phyloP scores from a whole-genome alignment of 2,113 vertebrate genomes.

The Dipodomys ordii region DNA sequence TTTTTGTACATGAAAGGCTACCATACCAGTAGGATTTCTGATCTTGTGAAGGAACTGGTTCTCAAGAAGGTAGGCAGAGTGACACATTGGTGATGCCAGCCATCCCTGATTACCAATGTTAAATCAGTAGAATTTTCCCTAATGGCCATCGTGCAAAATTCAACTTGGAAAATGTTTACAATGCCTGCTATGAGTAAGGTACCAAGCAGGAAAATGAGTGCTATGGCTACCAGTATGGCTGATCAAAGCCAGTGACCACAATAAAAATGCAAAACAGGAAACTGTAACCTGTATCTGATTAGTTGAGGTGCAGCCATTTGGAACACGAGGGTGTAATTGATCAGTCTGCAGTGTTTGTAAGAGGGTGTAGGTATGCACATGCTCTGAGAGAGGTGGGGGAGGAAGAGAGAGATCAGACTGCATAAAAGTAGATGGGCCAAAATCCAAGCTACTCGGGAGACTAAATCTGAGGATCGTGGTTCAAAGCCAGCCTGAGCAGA shows the following conservation, averaged over 20 bases:
- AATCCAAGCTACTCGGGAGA: too few species aligned
- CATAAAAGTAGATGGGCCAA: too few species aligned
- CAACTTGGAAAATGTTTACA: neutral
- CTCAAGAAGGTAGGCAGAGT: neutral
- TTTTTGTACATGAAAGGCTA: neutral
- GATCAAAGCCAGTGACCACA: constrained; percentile 72
- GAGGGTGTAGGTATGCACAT: neutral
- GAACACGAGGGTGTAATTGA: neutral
- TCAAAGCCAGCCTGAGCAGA: too few species aligned
- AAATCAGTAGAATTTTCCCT: neutral
- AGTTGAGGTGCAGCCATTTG: constrained; percentile 56
- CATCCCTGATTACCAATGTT: neutral
- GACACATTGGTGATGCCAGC: neutral
- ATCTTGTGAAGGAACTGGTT: neutral
- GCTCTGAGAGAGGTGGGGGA: too few species aligned
- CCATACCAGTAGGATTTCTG: neutral
- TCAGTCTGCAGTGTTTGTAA: neutral
- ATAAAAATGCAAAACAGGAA: constrained; percentile 77
- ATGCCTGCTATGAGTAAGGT: neutral
- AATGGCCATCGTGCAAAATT: neutral
- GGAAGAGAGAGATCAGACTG: too few species aligned
- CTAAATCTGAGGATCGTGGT: too few species aligned
- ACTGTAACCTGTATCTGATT: constrained; percentile 21
- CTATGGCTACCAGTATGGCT: constrained; percentile 21
- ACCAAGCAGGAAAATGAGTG: constrained; percentile 61